These are phyloP conservation scores for Diogma glabrata DNA, from an alignment of 2,888 invertebrate species.

Conservation along the genomic window DNA sequence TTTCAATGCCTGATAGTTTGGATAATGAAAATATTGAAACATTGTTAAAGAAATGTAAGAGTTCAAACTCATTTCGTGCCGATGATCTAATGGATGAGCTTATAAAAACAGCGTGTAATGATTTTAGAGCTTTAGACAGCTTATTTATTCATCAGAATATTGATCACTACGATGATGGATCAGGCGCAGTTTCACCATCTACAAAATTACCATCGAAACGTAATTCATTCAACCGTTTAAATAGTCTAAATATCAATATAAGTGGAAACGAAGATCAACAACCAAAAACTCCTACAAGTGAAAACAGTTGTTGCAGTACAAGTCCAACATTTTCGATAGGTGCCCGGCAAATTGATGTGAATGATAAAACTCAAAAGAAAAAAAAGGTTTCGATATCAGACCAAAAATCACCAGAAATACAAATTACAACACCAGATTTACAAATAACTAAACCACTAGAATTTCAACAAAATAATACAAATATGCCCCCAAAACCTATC, in stretches of 20 bases:
- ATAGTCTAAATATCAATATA: neutral
- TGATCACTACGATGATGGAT: conserved; percentile 19
- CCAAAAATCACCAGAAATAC: neutral
- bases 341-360: neutral
- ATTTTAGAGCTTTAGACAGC: conserved; percentile 8
- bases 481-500: too few species aligned
- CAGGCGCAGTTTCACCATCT: conserved; percentile 16
- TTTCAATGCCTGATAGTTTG: conserved; percentile 4
- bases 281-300: too few species aligned
- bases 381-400: neutral
- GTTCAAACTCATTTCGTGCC: conserved; percentile 18
- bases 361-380: neutral
- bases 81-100: conserved; percentile 18
- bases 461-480: too few species aligned
- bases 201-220: conserved; percentile 17
- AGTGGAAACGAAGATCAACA: too few species aligned
- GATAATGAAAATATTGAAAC: conserved; percentile 11
- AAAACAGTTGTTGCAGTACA: too few species aligned
- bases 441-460: neutral
- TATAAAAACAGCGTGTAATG: conserved; percentile 15
- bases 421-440: neutral
- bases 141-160: neutral
- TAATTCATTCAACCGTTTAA: conserved; percentile 7
- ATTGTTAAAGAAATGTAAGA: conserved; percentile 15
- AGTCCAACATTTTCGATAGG: conserved; percentile 2